Percentiles rank a stretch among this genome's conserved stretches.
These are phyloP conservation scores for Pseudococcus longispinus DNA, from an alignment of 2,888 invertebrate species.

Conservation along the genomic window DNA sequence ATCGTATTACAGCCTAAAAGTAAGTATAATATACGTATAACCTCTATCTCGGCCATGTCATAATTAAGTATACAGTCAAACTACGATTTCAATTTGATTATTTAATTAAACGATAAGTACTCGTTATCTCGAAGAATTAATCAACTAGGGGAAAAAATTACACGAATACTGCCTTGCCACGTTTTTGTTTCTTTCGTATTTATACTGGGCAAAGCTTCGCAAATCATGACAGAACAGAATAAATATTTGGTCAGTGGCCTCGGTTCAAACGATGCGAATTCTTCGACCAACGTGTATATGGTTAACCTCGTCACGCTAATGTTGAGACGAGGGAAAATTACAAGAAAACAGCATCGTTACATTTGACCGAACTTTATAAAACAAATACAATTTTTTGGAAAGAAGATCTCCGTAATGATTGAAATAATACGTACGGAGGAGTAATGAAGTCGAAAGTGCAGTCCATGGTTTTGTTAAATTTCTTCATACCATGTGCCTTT, in stretches of 20 bases:
- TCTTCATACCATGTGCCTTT: too few species aligned
- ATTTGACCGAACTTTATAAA: not conserved
- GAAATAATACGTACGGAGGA: too few species aligned
- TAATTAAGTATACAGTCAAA: not conserved
- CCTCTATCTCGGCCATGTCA: not conserved
- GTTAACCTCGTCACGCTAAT: not conserved
- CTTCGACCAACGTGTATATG: not conserved
- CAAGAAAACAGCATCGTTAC: not conserved
- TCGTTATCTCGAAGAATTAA: not conserved
- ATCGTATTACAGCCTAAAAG: not conserved
- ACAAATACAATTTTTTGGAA: too few species aligned
- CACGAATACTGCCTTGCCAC: not conserved
- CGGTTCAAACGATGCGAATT: not conserved
- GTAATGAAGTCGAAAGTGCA: too few species aligned
- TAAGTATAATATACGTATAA: not conserved
- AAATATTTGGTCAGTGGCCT: conserved; percentile 4
- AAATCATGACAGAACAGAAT: not conserved
- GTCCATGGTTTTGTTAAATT: too few species aligned
- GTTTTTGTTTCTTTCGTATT: not conserved
- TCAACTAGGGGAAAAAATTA: not conserved
- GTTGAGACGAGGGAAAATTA: not conserved
- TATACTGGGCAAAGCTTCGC: not conserved
- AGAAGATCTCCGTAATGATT: too few species aligned
- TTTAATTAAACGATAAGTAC: not conserved
- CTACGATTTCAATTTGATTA: not conserved